Percentiles rank a stretch among this genome's conserved stretches.
Conservation (phyloP, 2,113 vertebrate genomes). For the Benitochromis conjunctus region DNA sequence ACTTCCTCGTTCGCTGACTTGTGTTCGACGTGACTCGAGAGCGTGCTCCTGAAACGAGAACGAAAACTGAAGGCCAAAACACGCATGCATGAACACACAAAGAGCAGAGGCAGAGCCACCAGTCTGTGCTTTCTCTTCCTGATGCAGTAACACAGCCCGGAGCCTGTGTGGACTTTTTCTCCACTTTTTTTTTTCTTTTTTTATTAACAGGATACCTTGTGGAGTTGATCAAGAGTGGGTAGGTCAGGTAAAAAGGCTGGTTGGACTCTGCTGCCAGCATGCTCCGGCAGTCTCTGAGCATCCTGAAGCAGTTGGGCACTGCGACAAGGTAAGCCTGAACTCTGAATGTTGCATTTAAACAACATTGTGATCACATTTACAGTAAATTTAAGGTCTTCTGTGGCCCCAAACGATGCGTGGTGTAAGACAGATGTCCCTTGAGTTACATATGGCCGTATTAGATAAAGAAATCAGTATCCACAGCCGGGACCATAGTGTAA, state of each 20-base stretch:
- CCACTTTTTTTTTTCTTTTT: background rate
- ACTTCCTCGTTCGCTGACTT: slow-evolving; percentile 72
- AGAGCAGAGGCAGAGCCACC: background rate
- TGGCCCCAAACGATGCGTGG: background rate
- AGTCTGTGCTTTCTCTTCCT: background rate
- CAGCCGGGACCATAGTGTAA: background rate
- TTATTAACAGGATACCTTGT: background rate
- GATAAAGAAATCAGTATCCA: background rate
- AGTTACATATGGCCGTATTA: background rate
- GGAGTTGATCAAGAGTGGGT: background rate
- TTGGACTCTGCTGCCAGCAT: slow-evolving; percentile 47
- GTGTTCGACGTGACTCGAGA: background rate
- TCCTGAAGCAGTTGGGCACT: slow-evolving; percentile 71
- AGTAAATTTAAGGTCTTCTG: background rate
- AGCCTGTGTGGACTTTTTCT: background rate
- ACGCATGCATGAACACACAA: background rate
- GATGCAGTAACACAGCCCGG: background rate
- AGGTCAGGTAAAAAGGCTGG: background rate
- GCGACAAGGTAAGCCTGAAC: slow-evolving; percentile 41
- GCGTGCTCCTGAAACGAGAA: slow-evolving; percentile 44
- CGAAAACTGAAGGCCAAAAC: slow-evolving; percentile 4
- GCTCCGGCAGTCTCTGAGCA: slow-evolving; percentile 74
- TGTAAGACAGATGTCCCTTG: accelerated
- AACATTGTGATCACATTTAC: background rate
- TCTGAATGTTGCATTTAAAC: background rate